Evolutionary conservation across 2,113 vertebrate species (phyloP).

Genomic region (Hepsetus odoe): DNA sequence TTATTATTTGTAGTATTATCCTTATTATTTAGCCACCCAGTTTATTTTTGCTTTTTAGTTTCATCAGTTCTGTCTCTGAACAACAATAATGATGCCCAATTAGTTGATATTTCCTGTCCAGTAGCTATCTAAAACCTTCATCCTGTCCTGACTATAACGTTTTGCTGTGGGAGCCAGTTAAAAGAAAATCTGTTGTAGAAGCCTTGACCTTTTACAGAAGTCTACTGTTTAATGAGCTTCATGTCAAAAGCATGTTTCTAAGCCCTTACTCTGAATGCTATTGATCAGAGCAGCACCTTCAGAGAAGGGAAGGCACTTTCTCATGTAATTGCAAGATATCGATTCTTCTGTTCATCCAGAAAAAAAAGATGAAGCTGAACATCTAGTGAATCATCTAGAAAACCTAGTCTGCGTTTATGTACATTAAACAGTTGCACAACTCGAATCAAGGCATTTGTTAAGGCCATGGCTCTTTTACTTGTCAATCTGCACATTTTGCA

Average conservation of each 20-base stretch:
- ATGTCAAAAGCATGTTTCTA: not conserved
- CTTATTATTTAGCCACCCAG: no score
- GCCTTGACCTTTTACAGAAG: not conserved
- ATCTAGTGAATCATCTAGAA: slow-evolving; percentile 3
- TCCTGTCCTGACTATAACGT: not conserved
- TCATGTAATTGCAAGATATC: not conserved
- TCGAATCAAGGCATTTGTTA: not conserved
- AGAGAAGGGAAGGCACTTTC: not conserved
- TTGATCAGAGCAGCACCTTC: not conserved
- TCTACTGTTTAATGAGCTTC: not conserved
- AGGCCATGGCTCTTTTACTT: not conserved
- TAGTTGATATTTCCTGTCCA: no score
- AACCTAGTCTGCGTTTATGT: not conserved
- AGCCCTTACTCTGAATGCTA: not conserved
- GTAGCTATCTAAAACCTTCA: no score
- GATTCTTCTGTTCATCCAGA: not conserved
- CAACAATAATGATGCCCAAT: no score
- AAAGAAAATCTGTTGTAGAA: not conserved
- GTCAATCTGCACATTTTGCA: slow-evolving; percentile 4
- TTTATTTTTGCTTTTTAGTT: no score
- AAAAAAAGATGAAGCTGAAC: not conserved
- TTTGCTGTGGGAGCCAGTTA: not conserved
- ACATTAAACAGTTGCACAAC: not conserved
- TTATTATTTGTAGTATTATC: no score
- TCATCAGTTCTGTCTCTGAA: no score